Evolutionary conservation across 1,140 invertebrate genomes (phyloP).

Genomic region (Drosophila subobscura): DNA sequence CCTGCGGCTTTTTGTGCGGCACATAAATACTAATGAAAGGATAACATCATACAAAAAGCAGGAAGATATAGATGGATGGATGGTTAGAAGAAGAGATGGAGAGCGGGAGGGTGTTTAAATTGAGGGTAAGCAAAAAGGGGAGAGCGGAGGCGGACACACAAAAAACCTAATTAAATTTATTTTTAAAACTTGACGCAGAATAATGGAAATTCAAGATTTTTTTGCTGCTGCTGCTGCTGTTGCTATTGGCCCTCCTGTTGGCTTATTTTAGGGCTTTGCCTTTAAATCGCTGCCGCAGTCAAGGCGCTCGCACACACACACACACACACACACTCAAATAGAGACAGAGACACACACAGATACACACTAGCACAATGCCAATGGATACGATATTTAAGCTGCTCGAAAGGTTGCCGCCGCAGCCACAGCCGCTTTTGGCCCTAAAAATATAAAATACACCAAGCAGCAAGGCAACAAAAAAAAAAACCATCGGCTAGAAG

Average conservation of each 20-base stretch:
- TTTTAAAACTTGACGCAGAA: constrained; percentile 50
- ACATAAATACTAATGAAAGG: constrained; percentile 1
- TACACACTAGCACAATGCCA: constrained; percentile 52
- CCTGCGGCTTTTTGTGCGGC: constrained; percentile 4
- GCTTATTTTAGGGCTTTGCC: constrained; percentile 72
- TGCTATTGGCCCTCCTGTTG: constrained; percentile 58
- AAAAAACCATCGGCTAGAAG: constrained; percentile 1
- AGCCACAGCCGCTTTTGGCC: constrained; percentile 24
- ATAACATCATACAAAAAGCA: neutral
- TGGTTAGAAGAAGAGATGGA: no score
- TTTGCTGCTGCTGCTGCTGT: constrained; percentile 40
- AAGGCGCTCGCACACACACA: constrained; percentile 44
- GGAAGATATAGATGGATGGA: neutral
- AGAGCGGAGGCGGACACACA: constrained; percentile 2
- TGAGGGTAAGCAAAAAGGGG: neutral
- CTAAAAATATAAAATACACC: constrained; percentile 73
- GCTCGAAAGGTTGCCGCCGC: constrained; percentile 62
- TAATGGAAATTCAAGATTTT: constrained; percentile 53
- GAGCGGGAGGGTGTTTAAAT: no score
- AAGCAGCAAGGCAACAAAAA: constrained; percentile 14
- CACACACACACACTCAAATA: constrained; percentile 8
- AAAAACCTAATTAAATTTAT: constrained; percentile 70
- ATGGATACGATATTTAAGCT: constrained; percentile 74
- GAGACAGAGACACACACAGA: constrained; percentile 14
- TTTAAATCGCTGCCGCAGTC: constrained; percentile 67